Evolutionary conservation across 1,140 invertebrate genomes (phyloP).

Genomic region (Pseudomyrmex concolor): DNA sequence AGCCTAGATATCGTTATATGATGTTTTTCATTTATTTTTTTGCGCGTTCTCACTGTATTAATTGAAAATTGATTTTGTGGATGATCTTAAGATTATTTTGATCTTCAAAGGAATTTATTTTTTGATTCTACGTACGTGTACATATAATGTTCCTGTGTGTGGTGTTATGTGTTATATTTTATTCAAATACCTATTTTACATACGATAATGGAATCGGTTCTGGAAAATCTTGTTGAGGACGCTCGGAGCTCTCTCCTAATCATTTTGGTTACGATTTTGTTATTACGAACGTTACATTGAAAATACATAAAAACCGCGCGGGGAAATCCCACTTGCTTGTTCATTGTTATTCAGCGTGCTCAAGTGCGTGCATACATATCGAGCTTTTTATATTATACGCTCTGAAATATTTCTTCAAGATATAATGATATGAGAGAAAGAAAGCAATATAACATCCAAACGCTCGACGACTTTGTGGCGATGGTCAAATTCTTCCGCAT

Average conservation of each 20-base stretch:
- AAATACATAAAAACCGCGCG: conserved; percentile 1
- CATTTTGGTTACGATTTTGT: conserved; percentile 33
- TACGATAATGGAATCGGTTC: conserved; percentile 48
- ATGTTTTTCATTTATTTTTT: not conserved
- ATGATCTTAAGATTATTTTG: not conserved
- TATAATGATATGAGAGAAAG: not conserved
- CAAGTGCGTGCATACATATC: too few relatives aligned
- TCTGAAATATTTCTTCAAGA: conserved; percentile 10
- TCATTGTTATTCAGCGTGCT: conserved; percentile 32
- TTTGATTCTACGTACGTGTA: not conserved
- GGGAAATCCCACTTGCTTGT: not conserved
- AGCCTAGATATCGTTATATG: not conserved
- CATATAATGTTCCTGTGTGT: conserved; percentile 9
- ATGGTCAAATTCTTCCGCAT: conserved; percentile 30
- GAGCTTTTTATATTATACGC: not conserved
- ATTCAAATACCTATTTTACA: conserved; percentile 51
- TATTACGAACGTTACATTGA: conserved; percentile 21
- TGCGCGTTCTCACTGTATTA: not conserved
- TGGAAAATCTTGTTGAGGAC: conserved; percentile 22
- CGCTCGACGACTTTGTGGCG: conserved; percentile 28
- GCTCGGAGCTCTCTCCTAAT: not conserved
- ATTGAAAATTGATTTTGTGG: not conserved
- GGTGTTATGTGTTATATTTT: not conserved
- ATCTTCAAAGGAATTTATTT: conserved; percentile 3
- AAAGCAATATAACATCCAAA: conserved; percentile 19